A percentile compares a stretch with the other conserved stretches of the same genome.
These are phyloP conservation scores for Pristionchus mayeri DNA, from an alignment of 2,888 invertebrate genomes.

Conservation along the genomic window DNA sequence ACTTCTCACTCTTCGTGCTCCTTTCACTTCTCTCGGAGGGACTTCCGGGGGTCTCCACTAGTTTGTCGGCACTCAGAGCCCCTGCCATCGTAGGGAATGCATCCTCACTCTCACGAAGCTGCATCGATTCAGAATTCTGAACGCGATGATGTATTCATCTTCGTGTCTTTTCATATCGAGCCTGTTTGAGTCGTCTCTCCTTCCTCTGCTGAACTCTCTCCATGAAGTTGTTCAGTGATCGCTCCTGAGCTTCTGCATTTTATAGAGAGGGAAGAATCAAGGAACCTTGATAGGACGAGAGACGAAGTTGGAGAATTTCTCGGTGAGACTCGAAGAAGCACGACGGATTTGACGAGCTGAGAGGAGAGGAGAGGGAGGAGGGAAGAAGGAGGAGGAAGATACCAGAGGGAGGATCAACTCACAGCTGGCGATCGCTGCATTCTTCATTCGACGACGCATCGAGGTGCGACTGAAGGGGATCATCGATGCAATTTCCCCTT, in stretches of 20 bases:
- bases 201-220: constrained; percentile 8
- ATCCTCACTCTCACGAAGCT: neutral
- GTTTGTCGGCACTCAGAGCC: neutral
- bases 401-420: neutral
- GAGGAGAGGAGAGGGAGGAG: neutral
- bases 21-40: neutral
- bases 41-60: neutral
- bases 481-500: no score
- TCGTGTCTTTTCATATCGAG: neutral
- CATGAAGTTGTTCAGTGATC: neutral
- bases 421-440: constrained; percentile 4
- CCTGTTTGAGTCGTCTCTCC: neutral
- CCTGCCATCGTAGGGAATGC: neutral
- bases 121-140: neutral
- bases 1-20: neutral
- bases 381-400: neutral
- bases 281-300: constrained; percentile 16
- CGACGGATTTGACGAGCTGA: constrained; percentile 5
- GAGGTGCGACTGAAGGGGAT: neutral
- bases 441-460: constrained; percentile 4
- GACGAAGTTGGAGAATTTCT: neutral
- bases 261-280: neutral
- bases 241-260: neutral
- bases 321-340: neutral
- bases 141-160: neutral